Evolutionary conservation across 2,797 vertebrate genomes (phyloP), one percentile per base, ranked within the genome.

Genomic region (Acipenser oxyrinchus): DNA sequence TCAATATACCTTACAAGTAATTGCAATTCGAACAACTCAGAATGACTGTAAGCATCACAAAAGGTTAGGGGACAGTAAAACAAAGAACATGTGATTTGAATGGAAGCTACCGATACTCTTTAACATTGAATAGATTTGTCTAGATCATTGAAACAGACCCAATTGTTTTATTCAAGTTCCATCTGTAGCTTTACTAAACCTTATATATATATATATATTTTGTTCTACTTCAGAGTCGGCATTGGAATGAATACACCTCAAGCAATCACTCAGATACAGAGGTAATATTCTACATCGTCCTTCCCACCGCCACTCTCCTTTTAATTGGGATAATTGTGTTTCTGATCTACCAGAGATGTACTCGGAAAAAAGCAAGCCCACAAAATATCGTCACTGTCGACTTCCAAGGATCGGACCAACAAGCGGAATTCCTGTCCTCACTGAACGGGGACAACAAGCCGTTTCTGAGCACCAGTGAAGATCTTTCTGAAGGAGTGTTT

Each of bases 401-500:
- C 75, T 74, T 84, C 4, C 72, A 83, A 67, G 78, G 83, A 7
- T 60, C 73, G 0, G 83, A 87, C 50, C 69, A 78, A 74, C 78
- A 74, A 1, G 66, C 74, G 0, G 83, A 88, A 73, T 78, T 88
- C 65, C 82, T 87, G 4, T 82, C 80, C 10, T 86, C 86, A 0
- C 79, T 86, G 66, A 85, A 82, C 65, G 65, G 76, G 6, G 82
- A 83, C 4, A 72, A 72, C 0, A 80, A 85, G 49, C 82, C 84
- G 48, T 81, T 83, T 55, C 75, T 79, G 69, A 86, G 85, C 79
- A 82, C 79, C 63, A 87, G 87, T 73, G 88, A 84, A 0, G 78
- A 86, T 1, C 75, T 75, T 1, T 87, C 86, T 0, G 87, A 89
- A 1, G 84, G 86, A 0, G 84, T 88, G 67, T 86, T 86, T n/a